A percentile compares a stretch with the other conserved stretches of the same genome.
Evolutionary conservation across 2,113 vertebrate genomes (phyloP).

Genomic region (Lagenorhynchus albirostris): DNA sequence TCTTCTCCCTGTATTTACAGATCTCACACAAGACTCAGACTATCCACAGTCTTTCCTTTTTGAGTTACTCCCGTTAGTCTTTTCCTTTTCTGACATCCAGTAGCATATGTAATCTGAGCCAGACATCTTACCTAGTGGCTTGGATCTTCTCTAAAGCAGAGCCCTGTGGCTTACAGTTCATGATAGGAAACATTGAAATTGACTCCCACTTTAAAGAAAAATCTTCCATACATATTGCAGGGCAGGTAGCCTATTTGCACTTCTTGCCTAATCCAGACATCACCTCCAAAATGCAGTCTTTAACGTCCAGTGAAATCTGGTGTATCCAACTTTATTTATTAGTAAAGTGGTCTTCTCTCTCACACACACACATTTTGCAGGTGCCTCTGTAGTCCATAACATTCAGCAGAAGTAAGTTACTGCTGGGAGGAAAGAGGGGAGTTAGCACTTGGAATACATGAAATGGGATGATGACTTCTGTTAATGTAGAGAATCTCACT

Average conservation of each 20-base stretch:
- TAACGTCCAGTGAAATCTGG: not conserved
- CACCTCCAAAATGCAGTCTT: not conserved
- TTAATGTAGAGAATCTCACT: slow-evolving; percentile 7
- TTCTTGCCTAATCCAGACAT: not conserved
- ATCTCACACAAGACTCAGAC: not conserved
- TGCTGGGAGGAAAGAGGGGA: not conserved
- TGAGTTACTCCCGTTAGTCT: not conserved
- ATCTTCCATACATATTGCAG: not conserved
- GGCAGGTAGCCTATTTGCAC: not conserved
- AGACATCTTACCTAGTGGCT: not conserved
- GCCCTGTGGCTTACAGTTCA: not conserved
- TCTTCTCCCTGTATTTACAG: not conserved
- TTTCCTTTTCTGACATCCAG: not conserved
- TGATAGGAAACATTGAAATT: not conserved
- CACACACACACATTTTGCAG: not conserved
- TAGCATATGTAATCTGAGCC: not conserved
- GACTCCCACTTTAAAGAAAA: not conserved
- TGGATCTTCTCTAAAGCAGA: not conserved
- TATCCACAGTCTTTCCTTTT: not conserved
- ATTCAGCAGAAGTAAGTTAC: not conserved
- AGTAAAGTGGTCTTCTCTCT: not conserved
- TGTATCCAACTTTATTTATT: not conserved
- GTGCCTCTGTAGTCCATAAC: not conserved
- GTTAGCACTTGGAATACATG: not conserved
- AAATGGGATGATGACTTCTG: not conserved